Base-by-base conservation (phyloP, 2,888 invertebrate species). In the Parelbella ahira region DNA sequence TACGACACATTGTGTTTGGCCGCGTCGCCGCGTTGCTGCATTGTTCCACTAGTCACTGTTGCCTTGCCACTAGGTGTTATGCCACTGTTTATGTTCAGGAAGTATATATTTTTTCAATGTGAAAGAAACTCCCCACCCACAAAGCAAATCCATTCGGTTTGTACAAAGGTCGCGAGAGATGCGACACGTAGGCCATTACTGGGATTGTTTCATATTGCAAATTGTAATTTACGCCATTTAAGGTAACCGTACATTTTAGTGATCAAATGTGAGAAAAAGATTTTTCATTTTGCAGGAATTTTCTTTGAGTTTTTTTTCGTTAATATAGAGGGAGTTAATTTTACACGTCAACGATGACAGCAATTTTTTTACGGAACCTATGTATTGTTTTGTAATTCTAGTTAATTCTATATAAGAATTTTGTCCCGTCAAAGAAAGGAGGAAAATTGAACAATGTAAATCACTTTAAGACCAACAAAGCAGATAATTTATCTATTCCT, bases 121-220 rank as follows among this genome's bases (percentile, higher is more conserved):
- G 63, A 80, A 74, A 70, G 72, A 67, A 71, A 68, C 65, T 69
- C 62, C 57, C 58, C 52, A 58, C 27, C 41, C 60, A 70, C 61
- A 76, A 76, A 71, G 76, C 70, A 69, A 70, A 71, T 74, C 68
- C 75, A 76, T 75, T 75, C 71, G 71, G 70, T 71, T 73, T 72
- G 72, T 62, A 69, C 53, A 59, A 57, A 49, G 47, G 58, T 58
- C 59, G 63, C 63, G 60, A 59, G 62, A 68, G 59, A 60, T 61
- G 65, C 64, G 65, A 53, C 58, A 63, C 65, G 62, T 54, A 54
- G 51, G 50, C 68, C 74, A 80, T 80, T 78, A 78, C 67, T 62
- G 60, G 58, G 69, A 79, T 80, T 76, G 65, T 60, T 51, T 41
- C 43, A 36, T 28, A 20, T 36, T 30, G 9, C 32, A 7, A 25